Evolutionary conservation across 2,113 vertebrate species (phyloP).

Genomic region (Rhinichthys klamathensis): DNA sequence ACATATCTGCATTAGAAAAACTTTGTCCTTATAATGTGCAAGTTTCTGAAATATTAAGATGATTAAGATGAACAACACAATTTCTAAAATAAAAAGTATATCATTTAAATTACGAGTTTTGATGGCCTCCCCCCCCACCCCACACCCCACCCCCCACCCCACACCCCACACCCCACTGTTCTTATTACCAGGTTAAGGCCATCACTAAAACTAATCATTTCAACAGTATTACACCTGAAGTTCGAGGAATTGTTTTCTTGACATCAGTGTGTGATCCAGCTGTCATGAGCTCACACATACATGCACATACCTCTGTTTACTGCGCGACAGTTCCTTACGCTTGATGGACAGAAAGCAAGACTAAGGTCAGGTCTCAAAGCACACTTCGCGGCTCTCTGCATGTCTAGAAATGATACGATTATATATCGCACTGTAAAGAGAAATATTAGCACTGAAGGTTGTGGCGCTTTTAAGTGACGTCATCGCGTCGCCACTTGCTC

Average conservation of each 20-base stretch:
- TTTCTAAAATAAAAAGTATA: background rate
- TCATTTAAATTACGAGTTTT: background rate
- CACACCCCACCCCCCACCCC: too few species aligned
- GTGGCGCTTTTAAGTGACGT: conserved; percentile 46
- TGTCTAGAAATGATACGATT: conserved; percentile 54
- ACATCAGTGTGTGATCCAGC: conserved; percentile 3
- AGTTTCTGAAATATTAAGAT: background rate
- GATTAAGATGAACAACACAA: background rate
- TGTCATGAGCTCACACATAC: conserved; percentile 12
- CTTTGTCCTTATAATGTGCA: background rate
- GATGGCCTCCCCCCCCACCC: accelerated
- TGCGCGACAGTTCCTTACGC: conserved; percentile 5
- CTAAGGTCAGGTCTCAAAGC: background rate
- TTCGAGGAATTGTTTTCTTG: background rate
- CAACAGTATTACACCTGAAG: background rate
- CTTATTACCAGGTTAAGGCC: background rate
- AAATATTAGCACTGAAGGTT: conserved; percentile 10
- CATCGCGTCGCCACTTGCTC: background rate
- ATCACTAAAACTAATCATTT: background rate
- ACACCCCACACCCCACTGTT: too few species aligned
- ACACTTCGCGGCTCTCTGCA: conserved; percentile 43
- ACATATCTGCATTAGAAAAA: background rate
- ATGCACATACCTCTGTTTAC: conserved; percentile 38
- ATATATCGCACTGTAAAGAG: background rate
- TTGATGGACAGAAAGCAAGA: conserved; percentile 29